These are phyloP conservation scores for Casuarius casuarius DNA, from an alignment of 2,113 vertebrate genomes.

Conservation along the genomic window DNA sequence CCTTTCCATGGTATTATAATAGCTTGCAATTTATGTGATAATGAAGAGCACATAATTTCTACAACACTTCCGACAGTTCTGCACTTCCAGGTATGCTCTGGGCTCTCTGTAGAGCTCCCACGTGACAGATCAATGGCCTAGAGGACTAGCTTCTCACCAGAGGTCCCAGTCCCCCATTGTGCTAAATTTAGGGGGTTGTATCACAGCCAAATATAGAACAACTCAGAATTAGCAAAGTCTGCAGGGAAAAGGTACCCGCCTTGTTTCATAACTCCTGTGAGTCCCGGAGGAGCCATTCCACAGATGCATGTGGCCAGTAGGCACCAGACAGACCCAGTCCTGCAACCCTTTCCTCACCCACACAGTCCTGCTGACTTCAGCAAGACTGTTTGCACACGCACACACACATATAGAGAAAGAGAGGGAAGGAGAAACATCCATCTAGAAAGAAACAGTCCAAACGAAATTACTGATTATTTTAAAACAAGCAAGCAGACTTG, in stretches of 20 bases:
- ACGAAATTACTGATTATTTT: neutral
- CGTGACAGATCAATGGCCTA: neutral
- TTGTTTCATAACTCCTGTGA: neutral
- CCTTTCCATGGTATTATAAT: neutral
- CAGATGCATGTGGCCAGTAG: neutral
- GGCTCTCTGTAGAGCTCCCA: accelerated
- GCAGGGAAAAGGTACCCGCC: neutral
- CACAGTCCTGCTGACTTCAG: neutral
- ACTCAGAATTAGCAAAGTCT: neutral
- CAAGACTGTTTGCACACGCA: neutral
- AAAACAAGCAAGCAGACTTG: neutral
- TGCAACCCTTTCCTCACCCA: neutral
- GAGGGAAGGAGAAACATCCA: neutral
- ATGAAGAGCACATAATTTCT: neutral
- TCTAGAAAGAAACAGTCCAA: neutral
- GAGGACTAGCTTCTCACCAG: neutral
- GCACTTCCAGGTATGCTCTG: neutral
- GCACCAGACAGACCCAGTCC: neutral
- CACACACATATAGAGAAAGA: neutral
- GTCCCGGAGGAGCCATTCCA: neutral
- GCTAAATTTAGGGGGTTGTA: neutral
- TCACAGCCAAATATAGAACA: neutral
- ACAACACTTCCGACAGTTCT: neutral
- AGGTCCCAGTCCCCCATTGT: neutral
- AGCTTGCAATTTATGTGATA: neutral